Percentiles rank a stretch among this genome's conserved stretches.
Conservation (phyloP, 2,888 invertebrate species). For the Melolontha melolontha region DNA sequence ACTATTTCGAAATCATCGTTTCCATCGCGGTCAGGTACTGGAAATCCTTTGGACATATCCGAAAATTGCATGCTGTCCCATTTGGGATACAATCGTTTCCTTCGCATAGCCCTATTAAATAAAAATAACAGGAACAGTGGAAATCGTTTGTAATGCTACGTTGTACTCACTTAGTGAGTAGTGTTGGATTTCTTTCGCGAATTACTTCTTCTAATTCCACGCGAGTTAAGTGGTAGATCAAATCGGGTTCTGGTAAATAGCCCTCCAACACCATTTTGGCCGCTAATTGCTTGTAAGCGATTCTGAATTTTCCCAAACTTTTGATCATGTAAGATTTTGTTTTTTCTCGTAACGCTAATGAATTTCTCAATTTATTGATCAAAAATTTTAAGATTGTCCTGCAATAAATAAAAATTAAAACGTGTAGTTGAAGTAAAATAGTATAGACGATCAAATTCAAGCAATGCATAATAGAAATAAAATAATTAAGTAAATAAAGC, state of each 20-base stretch:
- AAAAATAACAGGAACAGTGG: neutral
- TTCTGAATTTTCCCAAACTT: constrained; percentile 70
- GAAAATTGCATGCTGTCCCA: constrained; percentile 75
- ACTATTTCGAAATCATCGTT: constrained; percentile 42
- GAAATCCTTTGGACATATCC: constrained; percentile 66
- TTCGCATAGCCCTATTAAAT: constrained; percentile 68
- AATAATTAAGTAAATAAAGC: too few species aligned
- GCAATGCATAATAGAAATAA: too few species aligned
- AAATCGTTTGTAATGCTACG: neutral
- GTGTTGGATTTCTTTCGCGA: constrained; percentile 66
- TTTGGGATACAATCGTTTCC: constrained; percentile 71
- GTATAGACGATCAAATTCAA: too few species aligned
- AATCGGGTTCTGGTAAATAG: constrained; percentile 72
- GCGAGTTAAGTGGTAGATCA: constrained; percentile 77
- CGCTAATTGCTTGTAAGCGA: constrained; percentile 71
- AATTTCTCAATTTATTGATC: constrained; percentile 71
- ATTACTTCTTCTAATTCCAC: constrained; percentile 75
- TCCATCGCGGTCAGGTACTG: constrained; percentile 49
- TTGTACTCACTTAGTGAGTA: constrained; percentile 68
- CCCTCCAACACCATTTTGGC: constrained; percentile 72
- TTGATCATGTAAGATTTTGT: constrained; percentile 74
- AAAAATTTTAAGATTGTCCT: constrained; percentile 67
- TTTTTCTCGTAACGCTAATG: constrained; percentile 74
- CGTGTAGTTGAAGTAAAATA: neutral
- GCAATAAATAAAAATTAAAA: neutral